phyloP scores from a whole-genome alignment of 2,113 vertebrate species.

The Blennius ocellaris region DNA sequence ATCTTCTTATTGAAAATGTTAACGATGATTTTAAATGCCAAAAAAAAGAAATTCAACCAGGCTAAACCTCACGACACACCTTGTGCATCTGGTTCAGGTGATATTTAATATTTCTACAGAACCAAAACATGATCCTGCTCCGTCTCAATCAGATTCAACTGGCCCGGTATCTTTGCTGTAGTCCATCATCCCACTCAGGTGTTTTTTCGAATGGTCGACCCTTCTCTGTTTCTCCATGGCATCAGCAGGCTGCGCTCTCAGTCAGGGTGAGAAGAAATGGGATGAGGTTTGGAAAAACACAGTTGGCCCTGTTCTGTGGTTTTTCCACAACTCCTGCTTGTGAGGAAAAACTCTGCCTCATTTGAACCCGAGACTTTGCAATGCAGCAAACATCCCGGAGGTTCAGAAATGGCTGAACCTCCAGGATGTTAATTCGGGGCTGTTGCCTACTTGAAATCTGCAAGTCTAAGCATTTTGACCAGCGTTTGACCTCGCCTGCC shows the following conservation, averaged over 20 bases:
- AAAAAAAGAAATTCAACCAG: too few relatives aligned
- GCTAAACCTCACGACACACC: neutral
- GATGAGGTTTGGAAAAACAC: conserved; percentile 18
- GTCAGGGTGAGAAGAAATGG: conserved; percentile 23
- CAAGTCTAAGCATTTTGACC: neutral
- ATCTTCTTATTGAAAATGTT: too few relatives aligned
- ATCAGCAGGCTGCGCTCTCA: conserved; percentile 24
- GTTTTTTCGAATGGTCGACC: conserved; percentile 17
- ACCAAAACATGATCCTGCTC: neutral
- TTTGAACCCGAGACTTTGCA: conserved; percentile 32
- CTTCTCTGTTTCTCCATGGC: conserved; percentile 29
- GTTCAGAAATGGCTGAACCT: conserved; percentile 13
- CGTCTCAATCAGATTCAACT: neutral
- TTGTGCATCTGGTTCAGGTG: neutral
- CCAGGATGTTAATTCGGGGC: conserved; percentile 6
- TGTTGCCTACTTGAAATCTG: neutral
- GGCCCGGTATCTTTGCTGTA: neutral
- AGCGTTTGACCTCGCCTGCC: conserved; percentile 14
- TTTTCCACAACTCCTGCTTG: neutral
- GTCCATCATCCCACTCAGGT: conserved; percentile 34
- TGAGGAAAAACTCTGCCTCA: conserved; percentile 2
- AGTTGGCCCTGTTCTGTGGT: conserved; percentile 4
- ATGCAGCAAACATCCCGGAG: conserved; percentile 38
- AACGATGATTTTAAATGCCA: too few relatives aligned
- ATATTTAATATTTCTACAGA: neutral